Evolutionary conservation across 2,888 invertebrate species (phyloP).

Genomic region (Cylindroiulus punctatus): DNA sequence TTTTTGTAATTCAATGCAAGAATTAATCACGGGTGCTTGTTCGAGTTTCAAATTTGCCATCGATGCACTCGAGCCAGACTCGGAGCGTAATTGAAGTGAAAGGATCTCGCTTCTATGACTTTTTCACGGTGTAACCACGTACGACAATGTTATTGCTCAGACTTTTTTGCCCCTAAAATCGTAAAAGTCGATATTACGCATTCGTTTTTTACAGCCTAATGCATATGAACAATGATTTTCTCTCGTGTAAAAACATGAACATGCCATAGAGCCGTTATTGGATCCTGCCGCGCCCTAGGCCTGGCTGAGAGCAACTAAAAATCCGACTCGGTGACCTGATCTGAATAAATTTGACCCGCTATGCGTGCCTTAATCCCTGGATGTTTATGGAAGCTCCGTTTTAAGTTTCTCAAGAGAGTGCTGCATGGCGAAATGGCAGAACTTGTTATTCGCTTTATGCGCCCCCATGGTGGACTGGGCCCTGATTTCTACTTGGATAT

Average conservation of each 20-base stretch:
- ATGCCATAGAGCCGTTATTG: not conserved
- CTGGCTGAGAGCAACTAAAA: not conserved
- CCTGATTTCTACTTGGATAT: not conserved
- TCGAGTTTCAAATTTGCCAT: constrained; percentile 22
- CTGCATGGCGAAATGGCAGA: not conserved
- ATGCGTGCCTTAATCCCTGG: not conserved
- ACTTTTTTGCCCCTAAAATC: constrained; percentile 10
- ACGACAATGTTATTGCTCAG: constrained; percentile 16
- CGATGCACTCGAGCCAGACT: not conserved
- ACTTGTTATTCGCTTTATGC: not conserved
- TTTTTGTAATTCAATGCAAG: constrained; percentile 27
- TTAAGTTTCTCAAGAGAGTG: constrained; percentile 18
- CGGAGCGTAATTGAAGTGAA: not conserved
- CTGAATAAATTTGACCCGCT: constrained; percentile 30
- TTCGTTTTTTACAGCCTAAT: constrained; percentile 30
- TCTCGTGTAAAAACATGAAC: not conserved
- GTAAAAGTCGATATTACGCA: constrained; percentile 32
- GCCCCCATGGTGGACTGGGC: not conserved
- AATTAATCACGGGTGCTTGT: constrained; percentile 14
- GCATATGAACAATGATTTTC: constrained; percentile 25
- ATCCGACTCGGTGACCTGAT: not conserved
- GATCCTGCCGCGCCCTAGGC: not conserved
- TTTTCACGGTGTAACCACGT: not conserved
- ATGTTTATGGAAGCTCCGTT: not conserved
- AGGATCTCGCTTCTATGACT: not conserved